phyloP scores from a whole-genome alignment of 2,113 vertebrate species.

The Callopanchax toddi region DNA sequence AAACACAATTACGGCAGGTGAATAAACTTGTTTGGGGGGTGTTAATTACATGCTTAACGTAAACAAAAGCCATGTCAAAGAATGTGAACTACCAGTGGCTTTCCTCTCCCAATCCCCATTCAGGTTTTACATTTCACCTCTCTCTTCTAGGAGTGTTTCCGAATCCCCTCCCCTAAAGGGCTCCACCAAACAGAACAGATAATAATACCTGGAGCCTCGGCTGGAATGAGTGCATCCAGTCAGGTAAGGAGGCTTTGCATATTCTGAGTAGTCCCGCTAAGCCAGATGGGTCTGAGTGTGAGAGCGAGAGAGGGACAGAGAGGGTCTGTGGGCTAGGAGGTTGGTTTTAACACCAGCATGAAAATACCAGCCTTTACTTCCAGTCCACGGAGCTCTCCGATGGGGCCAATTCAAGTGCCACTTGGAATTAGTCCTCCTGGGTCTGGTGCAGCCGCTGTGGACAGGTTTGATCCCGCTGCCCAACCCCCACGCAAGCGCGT shows the following conservation, averaged over 20 bases:
- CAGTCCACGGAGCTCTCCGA: constrained; percentile 88
- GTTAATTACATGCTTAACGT: constrained; percentile 86
- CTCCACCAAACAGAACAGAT: constrained; percentile 61
- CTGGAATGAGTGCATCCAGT: constrained; percentile 57
- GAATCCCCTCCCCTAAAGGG: constrained; percentile 69
- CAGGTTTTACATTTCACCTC: constrained; percentile 80
- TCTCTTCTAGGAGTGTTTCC: constrained; percentile 72
- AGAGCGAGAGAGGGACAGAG: constrained; percentile 6
- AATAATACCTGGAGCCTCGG: constrained; percentile 70
- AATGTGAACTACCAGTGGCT: constrained; percentile 80
- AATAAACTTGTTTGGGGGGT: constrained; percentile 85
- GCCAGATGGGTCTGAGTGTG: constrained; percentile 41
- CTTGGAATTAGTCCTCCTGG: constrained; percentile 86
- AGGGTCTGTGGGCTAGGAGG: constrained; percentile 70
- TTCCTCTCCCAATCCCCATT: constrained; percentile 68
- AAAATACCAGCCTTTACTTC: constrained; percentile 88
- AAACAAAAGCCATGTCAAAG: constrained; percentile 84
- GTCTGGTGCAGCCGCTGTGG: constrained; percentile 81
- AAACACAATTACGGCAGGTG: constrained; percentile 86
- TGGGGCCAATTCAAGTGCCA: constrained; percentile 88
- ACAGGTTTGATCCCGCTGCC: constrained; percentile 81
- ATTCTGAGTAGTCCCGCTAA: constrained; percentile 59
- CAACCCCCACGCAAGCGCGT: constrained; percentile 25
- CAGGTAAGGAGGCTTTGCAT: constrained; percentile 69
- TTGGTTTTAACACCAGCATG: constrained; percentile 85